These are phyloP conservation scores for Caenorhabditis latens DNA, from an alignment of 1,140 invertebrate genomes.

Conservation along the genomic window DNA sequence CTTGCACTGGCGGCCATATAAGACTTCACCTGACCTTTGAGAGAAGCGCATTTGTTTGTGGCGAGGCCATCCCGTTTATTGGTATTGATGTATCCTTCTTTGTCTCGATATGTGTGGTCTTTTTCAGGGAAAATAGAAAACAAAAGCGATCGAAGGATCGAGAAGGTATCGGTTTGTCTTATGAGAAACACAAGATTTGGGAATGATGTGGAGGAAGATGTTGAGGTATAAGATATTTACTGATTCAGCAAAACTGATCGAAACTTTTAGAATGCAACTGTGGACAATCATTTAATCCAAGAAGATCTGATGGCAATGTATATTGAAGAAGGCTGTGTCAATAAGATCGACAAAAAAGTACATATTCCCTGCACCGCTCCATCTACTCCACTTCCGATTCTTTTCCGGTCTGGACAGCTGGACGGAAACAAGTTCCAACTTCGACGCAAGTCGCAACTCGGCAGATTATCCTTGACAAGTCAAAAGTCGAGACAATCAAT, in stretches of 20 bases:
- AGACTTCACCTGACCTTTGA: slow-evolving; percentile 54
- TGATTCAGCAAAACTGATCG: background rate
- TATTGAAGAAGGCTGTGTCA: slow-evolving; percentile 48
- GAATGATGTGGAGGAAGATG: slow-evolving; percentile 30
- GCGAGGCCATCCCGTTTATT: slow-evolving; percentile 52
- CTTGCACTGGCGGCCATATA: slow-evolving; percentile 59
- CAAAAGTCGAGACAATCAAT: slow-evolving; percentile 49
- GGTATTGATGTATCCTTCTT: slow-evolving; percentile 2
- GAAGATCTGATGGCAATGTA: slow-evolving; percentile 62
- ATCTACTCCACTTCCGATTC: slow-evolving; percentile 38
- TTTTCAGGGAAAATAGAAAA: slow-evolving; percentile 61
- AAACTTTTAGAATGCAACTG: slow-evolving; percentile 22
- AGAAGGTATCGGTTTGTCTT: slow-evolving; percentile 54
- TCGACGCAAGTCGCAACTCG: slow-evolving; percentile 29
- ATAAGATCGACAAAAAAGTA: slow-evolving; percentile 57
- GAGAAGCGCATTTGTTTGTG: slow-evolving; percentile 62
- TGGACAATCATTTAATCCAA: slow-evolving; percentile 57
- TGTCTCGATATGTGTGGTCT: background rate
- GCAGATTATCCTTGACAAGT: slow-evolving; percentile 47
- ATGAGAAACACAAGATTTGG: slow-evolving; percentile 47
- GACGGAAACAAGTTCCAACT: slow-evolving; percentile 52
- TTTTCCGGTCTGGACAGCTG: slow-evolving; percentile 42
- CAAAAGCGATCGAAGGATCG: slow-evolving; percentile 59
- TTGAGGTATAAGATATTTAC: slow-evolving; percentile 4
- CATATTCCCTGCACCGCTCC: slow-evolving; percentile 54